phyloP scores from a whole-genome alignment of 1,140 invertebrate species.

The Ips typographus region DNA sequence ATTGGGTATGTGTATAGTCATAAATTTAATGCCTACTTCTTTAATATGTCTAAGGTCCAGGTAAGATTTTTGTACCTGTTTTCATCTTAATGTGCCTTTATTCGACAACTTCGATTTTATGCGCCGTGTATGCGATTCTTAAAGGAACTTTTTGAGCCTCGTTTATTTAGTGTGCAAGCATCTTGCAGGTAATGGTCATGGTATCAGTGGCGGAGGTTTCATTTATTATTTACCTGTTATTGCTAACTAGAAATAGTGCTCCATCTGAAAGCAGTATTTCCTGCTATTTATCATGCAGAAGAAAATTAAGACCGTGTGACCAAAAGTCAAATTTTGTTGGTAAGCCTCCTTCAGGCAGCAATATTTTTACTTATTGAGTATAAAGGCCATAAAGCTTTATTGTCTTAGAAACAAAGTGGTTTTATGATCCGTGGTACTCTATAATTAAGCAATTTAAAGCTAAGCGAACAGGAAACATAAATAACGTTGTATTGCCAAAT shows the following conservation, averaged over 20 bases:
- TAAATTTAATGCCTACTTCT: slow-evolving; percentile 30
- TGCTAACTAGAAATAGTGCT: background rate
- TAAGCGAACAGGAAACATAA: slow-evolving; percentile 37
- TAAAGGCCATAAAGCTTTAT: slow-evolving; percentile 16
- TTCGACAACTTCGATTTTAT: slow-evolving; percentile 31
- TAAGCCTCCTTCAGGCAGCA: background rate
- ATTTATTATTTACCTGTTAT: background rate
- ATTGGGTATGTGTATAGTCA: slow-evolving; percentile 28
- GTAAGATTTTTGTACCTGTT: slow-evolving; percentile 36
- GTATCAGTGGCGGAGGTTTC: background rate
- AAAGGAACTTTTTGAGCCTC: slow-evolving; percentile 18
- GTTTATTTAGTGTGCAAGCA: slow-evolving; percentile 21
- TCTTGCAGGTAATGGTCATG: slow-evolving; percentile 4
- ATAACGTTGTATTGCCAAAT: slow-evolving; percentile 35
- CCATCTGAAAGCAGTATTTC: background rate
- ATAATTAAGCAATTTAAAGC: slow-evolving; percentile 24
- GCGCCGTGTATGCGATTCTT: slow-evolving; percentile 20
- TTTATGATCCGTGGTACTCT: slow-evolving; percentile 18
- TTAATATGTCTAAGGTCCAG: slow-evolving; percentile 24
- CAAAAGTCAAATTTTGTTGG: slow-evolving; percentile 1
- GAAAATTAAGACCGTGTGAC: slow-evolving; percentile 10
- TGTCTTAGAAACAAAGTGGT: slow-evolving; percentile 26
- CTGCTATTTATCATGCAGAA: too few species aligned
- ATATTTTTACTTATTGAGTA: slow-evolving; percentile 13
- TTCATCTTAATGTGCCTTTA: slow-evolving; percentile 32